Conservation (phyloP, 2,888 invertebrate genomes). For the Drosophila nigritarsus region DNA sequence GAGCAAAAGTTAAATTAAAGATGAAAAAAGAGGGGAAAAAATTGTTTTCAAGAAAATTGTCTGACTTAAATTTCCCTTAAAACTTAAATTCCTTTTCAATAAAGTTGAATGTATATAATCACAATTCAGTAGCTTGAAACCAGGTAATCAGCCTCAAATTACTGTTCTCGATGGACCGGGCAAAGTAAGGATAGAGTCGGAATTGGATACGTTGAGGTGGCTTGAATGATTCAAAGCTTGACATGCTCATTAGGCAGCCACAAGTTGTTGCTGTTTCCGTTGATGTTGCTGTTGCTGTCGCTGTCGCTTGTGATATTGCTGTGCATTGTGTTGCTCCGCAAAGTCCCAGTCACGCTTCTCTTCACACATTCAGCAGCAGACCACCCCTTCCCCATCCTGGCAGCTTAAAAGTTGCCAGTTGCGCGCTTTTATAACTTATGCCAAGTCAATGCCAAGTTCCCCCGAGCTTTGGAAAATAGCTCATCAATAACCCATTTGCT, state of each 20-base stretch:
- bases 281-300: constrained; percentile 16
- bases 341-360: constrained; percentile 62
- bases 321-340: constrained; percentile 2
- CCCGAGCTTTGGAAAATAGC: constrained; percentile 70
- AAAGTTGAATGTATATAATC: background rate
- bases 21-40: background rate
- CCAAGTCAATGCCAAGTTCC: constrained; percentile 56
- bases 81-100: background rate
- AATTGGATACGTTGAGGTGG: background rate
- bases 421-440: constrained; percentile 55
- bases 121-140: background rate
- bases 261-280: constrained; percentile 35
- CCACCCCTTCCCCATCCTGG: background rate
- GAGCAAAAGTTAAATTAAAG: background rate
- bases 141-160: background rate
- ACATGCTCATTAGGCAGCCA: constrained; percentile 61
- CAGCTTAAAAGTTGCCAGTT: constrained; percentile 24
- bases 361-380: constrained; percentile 50
- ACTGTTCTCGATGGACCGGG: background rate
- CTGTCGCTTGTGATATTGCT: background rate
- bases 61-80: background rate
- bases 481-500: constrained; percentile 78
- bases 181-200: background rate
- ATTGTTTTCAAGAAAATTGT: background rate
- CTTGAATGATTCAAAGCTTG: constrained; percentile 22